Evolutionary conservation across 2,888 invertebrate species (phyloP).

Genomic region (Globia sparganii): DNA sequence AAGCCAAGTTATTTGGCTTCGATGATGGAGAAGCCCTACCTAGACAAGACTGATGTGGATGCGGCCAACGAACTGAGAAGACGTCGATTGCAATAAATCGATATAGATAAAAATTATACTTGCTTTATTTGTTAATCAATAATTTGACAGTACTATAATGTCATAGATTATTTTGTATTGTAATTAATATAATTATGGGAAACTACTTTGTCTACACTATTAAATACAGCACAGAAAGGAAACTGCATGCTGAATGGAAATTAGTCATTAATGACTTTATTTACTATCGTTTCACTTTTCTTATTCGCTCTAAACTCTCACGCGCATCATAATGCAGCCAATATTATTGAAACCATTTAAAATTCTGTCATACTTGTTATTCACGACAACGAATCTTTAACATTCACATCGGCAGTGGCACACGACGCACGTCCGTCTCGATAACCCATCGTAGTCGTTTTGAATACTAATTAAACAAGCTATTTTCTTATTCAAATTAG

Average conservation of each 20-base stretch:
- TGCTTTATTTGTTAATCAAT: no score
- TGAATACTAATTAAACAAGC: constrained; percentile 79
- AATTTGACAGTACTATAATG: no score
- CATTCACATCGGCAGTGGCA: constrained; percentile 82
- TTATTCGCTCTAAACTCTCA: constrained; percentile 63
- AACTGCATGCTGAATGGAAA: background rate
- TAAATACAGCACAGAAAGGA: background rate
- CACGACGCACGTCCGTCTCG: constrained; percentile 86
- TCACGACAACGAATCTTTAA: constrained; percentile 74
- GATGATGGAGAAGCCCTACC: no score
- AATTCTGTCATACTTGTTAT: constrained; percentile 76
- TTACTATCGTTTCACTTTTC: constrained; percentile 65
- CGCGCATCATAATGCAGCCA: constrained; percentile 57
- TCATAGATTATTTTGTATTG: no score
- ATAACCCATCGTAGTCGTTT: constrained; percentile 71
- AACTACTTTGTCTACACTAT: background rate
- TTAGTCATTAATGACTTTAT: constrained; percentile 20
- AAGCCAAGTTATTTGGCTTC: no score
- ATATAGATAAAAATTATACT: no score
- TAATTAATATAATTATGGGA: no score
- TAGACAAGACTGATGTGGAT: no score
- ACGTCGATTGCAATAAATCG: no score
- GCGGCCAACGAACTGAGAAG: no score
- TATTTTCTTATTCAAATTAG: constrained; percentile 48
- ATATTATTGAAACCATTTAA: constrained; percentile 71